These are phyloP conservation scores for Orthosia gothica DNA, from an alignment of 2,888 invertebrate genomes.

Conservation along the genomic window DNA sequence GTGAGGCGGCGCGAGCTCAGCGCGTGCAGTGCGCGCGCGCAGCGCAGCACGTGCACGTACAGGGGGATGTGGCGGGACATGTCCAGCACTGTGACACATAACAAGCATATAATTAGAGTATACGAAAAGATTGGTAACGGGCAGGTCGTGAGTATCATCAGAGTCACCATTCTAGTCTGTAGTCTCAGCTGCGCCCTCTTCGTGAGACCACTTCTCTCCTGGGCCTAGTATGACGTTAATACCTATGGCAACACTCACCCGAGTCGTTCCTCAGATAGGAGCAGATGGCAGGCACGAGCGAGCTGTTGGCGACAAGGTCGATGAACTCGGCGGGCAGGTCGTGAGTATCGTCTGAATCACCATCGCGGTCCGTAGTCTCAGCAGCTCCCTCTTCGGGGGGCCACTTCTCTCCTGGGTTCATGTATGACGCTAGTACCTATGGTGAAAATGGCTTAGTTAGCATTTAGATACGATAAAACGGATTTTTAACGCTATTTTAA, in stretches of 20 bases:
- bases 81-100: constrained; percentile 93
- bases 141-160: constrained; percentile 88
- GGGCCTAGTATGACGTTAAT: constrained; percentile 97
- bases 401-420: constrained; percentile 94
- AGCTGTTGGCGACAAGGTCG: constrained; percentile 95
- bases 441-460: neutral
- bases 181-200: constrained; percentile 86
- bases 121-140: constrained; percentile 73
- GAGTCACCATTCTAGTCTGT: constrained; percentile 75
- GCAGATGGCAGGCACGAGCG: constrained; percentile 96
- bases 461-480: too few relatives aligned
- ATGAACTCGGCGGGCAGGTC: constrained; percentile 94
- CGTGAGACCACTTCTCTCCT: constrained; percentile 90
- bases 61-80: constrained; percentile 99
- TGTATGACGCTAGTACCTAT: constrained; percentile 96
- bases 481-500: too few relatives aligned
- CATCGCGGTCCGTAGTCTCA: constrained; percentile 79
- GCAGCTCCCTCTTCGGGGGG: constrained; percentile 87
- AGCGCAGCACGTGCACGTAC: constrained; percentile 96
- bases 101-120: too few relatives aligned
- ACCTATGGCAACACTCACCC: constrained; percentile 92
- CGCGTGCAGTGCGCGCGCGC: constrained; percentile 95
- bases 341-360: constrained; percentile 78
- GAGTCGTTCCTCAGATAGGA: constrained; percentile 98
- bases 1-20: constrained; percentile 93